Evolutionary conservation across 2,888 invertebrate species (phyloP).

Genomic region (Apodemia mormo): DNA sequence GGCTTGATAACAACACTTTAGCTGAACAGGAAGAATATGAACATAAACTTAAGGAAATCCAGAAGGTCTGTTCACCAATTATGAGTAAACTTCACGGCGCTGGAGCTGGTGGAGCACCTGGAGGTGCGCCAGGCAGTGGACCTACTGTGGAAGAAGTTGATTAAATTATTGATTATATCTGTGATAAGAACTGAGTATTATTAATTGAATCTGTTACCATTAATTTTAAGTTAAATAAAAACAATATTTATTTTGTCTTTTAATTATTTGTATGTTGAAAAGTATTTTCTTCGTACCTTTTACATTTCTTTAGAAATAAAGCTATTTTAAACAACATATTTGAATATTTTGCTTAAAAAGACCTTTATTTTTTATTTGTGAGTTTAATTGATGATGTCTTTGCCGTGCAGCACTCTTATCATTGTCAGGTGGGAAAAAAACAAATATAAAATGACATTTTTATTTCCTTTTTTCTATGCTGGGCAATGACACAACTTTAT

Average conservation of each 20-base stretch:
- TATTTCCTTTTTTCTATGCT: no score
- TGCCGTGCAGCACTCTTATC: no score
- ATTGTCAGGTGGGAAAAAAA: no score
- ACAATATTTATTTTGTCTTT: neutral
- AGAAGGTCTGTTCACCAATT: constrained; percentile 79
- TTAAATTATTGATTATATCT: constrained; percentile 39
- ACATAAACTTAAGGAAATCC: constrained; percentile 82
- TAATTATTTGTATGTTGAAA: neutral
- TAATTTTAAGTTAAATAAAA: constrained; percentile 27
- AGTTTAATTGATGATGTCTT: no score
- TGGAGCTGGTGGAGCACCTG: constrained; percentile 32
- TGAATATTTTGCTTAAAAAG: no score
- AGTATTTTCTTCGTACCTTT: no score
- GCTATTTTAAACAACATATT: no score
- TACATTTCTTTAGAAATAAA: no score
- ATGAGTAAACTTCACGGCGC: constrained; percentile 80
- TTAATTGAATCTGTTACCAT: constrained; percentile 39
- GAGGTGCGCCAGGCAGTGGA: constrained; percentile 42
- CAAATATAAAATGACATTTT: no score
- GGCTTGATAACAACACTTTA: constrained; percentile 86
- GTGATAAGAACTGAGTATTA: constrained; percentile 17
- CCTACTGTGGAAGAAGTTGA: constrained; percentile 64
- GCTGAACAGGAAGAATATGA: constrained; percentile 86
- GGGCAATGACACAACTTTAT: no score
- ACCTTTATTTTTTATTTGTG: no score